Conservation (phyloP, 2,113 vertebrate genomes). For the Chitala chitala region DNA sequence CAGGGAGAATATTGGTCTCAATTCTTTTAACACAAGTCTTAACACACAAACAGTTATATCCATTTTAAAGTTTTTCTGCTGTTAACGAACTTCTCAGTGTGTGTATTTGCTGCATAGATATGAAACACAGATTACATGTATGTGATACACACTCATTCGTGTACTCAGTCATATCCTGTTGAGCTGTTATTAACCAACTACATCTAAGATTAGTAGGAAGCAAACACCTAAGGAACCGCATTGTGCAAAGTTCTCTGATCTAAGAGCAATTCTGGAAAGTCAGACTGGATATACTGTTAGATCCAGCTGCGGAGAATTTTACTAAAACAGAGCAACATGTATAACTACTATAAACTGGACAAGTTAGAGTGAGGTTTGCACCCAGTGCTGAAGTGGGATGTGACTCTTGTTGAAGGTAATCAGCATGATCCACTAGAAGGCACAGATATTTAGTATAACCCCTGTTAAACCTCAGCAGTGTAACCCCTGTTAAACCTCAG, state of each 20-base stretch:
- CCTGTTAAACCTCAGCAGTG: neutral
- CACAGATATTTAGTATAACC: constrained; percentile 8
- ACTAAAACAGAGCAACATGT: neutral
- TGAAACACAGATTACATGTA: constrained; percentile 30
- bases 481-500: neutral
- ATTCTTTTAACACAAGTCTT: constrained; percentile 31
- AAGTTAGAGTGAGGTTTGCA: neutral
- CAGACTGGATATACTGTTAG: neutral
- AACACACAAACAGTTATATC: constrained; percentile 39
- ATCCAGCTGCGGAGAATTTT: neutral
- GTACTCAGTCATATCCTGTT: neutral
- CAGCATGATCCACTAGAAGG: constrained; percentile 10
- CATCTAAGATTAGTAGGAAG: neutral
- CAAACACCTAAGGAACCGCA: neutral
- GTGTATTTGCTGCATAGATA: constrained; percentile 51
- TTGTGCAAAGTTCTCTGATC: constrained; percentile 17
- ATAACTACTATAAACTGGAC: neutral
- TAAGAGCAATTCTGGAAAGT: neutral
- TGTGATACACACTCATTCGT: neutral
- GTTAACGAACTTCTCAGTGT: constrained; percentile 38
- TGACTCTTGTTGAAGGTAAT: neutral
- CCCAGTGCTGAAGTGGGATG: neutral
- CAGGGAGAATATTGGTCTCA: constrained; percentile 31
- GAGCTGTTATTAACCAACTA: neutral
- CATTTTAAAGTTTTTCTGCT: constrained; percentile 39